These are phyloP conservation scores for Pseudococcus viburni DNA, from an alignment of 2,888 invertebrate species.

Conservation along the genomic window DNA sequence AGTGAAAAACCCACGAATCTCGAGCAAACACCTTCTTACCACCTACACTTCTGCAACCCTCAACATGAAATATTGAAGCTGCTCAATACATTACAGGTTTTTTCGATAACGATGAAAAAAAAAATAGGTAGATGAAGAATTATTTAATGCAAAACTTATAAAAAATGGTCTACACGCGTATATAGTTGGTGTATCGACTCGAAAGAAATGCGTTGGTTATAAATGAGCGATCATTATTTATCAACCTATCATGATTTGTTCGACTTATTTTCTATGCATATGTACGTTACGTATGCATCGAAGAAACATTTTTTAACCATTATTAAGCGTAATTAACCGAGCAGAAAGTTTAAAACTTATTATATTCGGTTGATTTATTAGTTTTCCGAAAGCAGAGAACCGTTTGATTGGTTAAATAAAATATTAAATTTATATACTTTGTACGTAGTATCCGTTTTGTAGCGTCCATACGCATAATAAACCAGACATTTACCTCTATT, in stretches of 20 bases:
- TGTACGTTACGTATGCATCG: conserved; percentile 10
- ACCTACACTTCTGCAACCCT: background rate
- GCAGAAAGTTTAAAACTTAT: conserved; percentile 50
- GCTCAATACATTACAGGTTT: background rate
- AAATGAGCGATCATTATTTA: conserved; percentile 55
- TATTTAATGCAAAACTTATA: conserved; percentile 48
- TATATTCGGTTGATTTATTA: conserved; percentile 53
- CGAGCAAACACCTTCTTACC: background rate
- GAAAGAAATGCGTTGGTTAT: conserved; percentile 48
- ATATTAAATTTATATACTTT: conserved; percentile 17
- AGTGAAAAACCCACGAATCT: background rate
- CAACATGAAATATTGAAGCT: background rate
- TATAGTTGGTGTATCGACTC: conserved; percentile 34
- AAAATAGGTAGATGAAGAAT: background rate
- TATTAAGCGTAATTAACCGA: conserved; percentile 48
- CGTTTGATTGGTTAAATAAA: conserved; percentile 54
- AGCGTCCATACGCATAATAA: background rate
- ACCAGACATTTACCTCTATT: conserved; percentile 4
- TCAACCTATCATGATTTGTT: conserved; percentile 52
- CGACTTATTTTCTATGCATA: conserved; percentile 32
- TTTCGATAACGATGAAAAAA: background rate
- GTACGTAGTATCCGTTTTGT: background rate
- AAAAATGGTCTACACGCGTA: conserved; percentile 12
- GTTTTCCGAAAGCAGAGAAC: background rate
- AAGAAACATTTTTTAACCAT: conserved; percentile 50